Conservation (phyloP, 2,888 invertebrate genomes). For the Pachycephus smyrnensis region DNA sequence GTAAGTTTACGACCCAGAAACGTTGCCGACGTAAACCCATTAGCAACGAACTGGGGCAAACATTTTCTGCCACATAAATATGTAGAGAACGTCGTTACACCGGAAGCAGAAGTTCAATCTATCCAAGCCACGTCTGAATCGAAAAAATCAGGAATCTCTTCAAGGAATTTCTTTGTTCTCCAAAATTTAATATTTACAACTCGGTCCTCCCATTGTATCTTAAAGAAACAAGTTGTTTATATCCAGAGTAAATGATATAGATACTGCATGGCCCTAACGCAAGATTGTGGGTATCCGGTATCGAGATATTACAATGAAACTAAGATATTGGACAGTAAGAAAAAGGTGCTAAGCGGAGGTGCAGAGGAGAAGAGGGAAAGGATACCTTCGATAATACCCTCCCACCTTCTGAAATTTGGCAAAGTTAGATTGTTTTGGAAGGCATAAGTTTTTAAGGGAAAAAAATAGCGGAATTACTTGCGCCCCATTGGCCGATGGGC, state of each 20-base stretch:
- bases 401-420: constrained; percentile 23
- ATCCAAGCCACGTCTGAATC: too few relatives aligned
- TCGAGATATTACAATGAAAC: too few relatives aligned
- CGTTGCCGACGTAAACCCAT: constrained; percentile 26
- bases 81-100: constrained; percentile 8
- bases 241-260: too few relatives aligned
- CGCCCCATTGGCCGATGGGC: constrained; percentile 22
- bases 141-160: too few relatives aligned
- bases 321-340: not conserved
- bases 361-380: constrained; percentile 1
- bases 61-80: constrained; percentile 33
- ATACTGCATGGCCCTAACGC: too few relatives aligned
- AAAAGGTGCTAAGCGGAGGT: not conserved
- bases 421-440: constrained; percentile 36
- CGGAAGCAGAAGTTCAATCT: too few relatives aligned
- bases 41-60: constrained; percentile 33
- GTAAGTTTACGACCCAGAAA: constrained; percentile 29
- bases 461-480: constrained; percentile 27
- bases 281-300: too few relatives aligned
- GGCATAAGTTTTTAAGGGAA: constrained; percentile 30
- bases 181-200: too few relatives aligned
- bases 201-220: too few relatives aligned
- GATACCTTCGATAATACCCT: constrained; percentile 28
- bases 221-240: too few relatives aligned
- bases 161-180: too few relatives aligned